phyloP scores from a whole-genome alignment of 2,113 vertebrate species.

The Arothron firmamentum region DNA sequence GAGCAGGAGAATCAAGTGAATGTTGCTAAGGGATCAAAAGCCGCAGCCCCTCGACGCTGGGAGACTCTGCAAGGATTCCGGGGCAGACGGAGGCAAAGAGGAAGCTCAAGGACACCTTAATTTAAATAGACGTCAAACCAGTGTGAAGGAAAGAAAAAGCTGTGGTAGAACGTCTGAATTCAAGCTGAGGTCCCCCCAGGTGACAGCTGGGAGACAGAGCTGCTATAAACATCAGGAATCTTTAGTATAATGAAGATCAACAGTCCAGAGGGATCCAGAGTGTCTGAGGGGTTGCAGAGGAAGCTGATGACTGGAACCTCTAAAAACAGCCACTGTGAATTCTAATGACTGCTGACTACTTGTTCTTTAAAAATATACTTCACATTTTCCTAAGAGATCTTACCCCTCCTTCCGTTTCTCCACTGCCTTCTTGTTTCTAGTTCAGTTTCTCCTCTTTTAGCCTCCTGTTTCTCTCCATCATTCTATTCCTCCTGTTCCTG shows the following conservation, averaged over 20 bases:
- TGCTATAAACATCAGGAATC: conserved; percentile 1
- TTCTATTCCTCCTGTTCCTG: too few relatives aligned
- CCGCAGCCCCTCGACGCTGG: too few relatives aligned
- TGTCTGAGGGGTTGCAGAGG: not conserved
- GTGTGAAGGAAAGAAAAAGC: conserved; percentile 14
- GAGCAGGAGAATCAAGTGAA: conserved; percentile 22
- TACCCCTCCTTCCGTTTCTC: too few relatives aligned
- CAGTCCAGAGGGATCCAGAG: not conserved
- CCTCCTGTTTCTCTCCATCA: too few relatives aligned
- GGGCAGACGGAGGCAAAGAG: conserved; percentile 11
- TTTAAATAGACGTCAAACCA: conserved; percentile 4
- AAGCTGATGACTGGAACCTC: not conserved
- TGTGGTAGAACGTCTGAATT: conserved; percentile 12
- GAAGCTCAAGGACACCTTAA: conserved; percentile 29
- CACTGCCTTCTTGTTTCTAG: too few relatives aligned
- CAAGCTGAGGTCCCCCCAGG: not conserved
- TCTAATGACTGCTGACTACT: too few relatives aligned
- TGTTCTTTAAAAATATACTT: too few relatives aligned
- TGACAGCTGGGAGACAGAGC: not conserved
- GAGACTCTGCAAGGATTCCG: conserved; percentile 45
- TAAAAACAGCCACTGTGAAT: too few relatives aligned
- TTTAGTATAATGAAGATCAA: conserved; percentile 12
- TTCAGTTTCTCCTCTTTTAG: too few relatives aligned
- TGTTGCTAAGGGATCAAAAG: conserved; percentile 1
- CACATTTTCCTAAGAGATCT: too few relatives aligned